Conservation (phyloP, 2,113 vertebrate species). For the Cynoglossus semilaevis region DNA sequence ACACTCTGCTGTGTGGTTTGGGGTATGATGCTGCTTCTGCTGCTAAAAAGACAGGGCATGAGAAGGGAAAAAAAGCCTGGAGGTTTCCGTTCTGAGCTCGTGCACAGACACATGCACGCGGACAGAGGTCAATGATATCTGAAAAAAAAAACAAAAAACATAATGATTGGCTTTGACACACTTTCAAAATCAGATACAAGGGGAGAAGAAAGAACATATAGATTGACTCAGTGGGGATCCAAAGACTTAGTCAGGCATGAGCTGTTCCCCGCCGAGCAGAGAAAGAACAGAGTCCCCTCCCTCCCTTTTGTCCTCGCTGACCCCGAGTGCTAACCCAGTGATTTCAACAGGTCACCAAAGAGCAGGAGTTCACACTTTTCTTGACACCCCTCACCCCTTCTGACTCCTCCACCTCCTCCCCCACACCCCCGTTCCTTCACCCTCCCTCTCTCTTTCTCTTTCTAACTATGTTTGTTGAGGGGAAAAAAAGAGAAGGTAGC, state of each 20-base stretch:
- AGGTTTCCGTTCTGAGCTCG: constrained; percentile 34
- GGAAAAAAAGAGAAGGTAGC: not conserved
- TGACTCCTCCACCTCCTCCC: constrained; percentile 2
- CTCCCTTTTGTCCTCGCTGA: constrained; percentile 51
- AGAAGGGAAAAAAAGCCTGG: constrained; percentile 35
- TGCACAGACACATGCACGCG: constrained; percentile 9
- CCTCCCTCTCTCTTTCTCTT: constrained; percentile 17
- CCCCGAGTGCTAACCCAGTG: constrained; percentile 57
- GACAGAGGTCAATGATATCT: constrained; percentile 54
- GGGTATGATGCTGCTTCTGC: constrained; percentile 24
- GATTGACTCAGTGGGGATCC: constrained; percentile 48
- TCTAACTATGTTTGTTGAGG: constrained; percentile 7
- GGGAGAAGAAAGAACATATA: constrained; percentile 59
- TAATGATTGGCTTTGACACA: constrained; percentile 64
- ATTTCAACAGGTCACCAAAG: constrained; percentile 64
- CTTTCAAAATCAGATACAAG: constrained; percentile 58
- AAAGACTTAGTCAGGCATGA: constrained; percentile 50
- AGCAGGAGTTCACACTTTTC: constrained; percentile 61
- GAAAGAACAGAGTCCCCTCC: constrained; percentile 48
- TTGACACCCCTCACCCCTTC: constrained; percentile 35
- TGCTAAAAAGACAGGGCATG: constrained; percentile 30
- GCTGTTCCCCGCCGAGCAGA: constrained; percentile 45
- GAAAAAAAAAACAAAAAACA: constrained; percentile 46
- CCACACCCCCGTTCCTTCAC: constrained; percentile 4
- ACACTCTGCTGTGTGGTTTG: constrained; percentile 45